Evolutionary conservation across 2,888 invertebrate species (phyloP).

Genomic region (Melanostoma mellinum): DNA sequence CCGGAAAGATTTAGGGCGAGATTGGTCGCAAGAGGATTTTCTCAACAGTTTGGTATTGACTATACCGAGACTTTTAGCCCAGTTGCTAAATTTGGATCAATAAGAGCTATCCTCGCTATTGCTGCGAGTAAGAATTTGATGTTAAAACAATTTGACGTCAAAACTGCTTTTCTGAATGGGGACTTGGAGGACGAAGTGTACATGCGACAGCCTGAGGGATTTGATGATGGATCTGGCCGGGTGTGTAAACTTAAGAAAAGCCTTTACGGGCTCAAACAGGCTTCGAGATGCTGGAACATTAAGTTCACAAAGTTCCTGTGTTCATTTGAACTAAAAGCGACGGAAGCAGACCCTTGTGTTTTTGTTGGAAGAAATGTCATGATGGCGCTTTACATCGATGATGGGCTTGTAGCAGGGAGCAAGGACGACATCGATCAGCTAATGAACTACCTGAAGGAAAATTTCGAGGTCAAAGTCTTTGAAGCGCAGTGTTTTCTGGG

Average conservation of each 20-base stretch:
- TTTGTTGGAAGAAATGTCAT: conserved; percentile 24
- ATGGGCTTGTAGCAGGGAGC: conserved; percentile 34
- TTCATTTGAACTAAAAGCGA: conserved; percentile 31
- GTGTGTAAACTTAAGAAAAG: too few species aligned
- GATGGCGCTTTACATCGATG: conserved; percentile 40
- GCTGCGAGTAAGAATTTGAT: conserved; percentile 42
- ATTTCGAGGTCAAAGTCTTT: conserved; percentile 23
- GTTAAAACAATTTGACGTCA: conserved; percentile 17
- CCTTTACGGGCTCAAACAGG: too few species aligned
- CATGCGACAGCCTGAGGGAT: conserved; percentile 49
- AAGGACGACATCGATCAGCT: conserved; percentile 8
- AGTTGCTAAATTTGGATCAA: not conserved
- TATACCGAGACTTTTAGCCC: not conserved
- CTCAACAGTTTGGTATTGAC: conserved; percentile 6
- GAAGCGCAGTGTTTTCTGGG: conserved; percentile 5
- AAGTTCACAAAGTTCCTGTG: conserved; percentile 2
- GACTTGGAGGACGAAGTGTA: conserved; percentile 47
- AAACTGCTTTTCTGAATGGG: conserved; percentile 65
- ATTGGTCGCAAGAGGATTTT: conserved; percentile 13
- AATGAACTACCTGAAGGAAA: not conserved
- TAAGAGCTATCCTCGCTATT: not conserved
- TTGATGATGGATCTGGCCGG: too few species aligned
- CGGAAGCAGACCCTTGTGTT: conserved; percentile 24
- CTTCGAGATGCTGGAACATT: too few species aligned
- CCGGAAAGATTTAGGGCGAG: conserved; percentile 4